phyloP scores from a whole-genome alignment of 2,113 vertebrate genomes.

The Anhinga anhinga region DNA sequence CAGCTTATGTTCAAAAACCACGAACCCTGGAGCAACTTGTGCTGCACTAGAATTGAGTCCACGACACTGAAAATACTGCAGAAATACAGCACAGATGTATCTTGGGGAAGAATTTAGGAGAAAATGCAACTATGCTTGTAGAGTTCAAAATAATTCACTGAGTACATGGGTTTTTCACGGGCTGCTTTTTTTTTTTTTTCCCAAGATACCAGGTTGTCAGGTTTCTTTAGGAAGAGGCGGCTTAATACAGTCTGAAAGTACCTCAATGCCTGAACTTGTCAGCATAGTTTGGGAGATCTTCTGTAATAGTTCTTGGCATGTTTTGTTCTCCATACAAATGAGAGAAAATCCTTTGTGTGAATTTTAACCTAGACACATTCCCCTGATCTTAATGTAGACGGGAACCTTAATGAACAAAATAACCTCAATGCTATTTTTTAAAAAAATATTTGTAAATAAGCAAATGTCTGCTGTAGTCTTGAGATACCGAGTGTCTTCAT shows the following conservation, averaged over 20 bases:
- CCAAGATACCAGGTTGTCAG: conserved; percentile 34
- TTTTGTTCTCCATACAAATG: conserved; percentile 38
- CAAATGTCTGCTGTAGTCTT: not conserved
- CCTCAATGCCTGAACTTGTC: conserved; percentile 39
- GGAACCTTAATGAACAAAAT: not conserved
- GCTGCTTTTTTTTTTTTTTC: not conserved
- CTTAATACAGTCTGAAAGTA: conserved; percentile 50
- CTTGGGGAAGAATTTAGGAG: not conserved
- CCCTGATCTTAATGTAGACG: not conserved
- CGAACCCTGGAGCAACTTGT: not conserved
- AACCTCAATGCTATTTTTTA: not conserved
- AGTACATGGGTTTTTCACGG: not conserved
- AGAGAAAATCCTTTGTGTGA: not conserved
- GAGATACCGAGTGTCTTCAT: not conserved
- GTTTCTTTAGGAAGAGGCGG: conserved; percentile 36
- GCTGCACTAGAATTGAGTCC: not conserved
- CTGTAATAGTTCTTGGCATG: conserved; percentile 50
- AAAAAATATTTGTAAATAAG: not conserved
- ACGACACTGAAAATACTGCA: not conserved
- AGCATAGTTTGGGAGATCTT: conserved; percentile 1
- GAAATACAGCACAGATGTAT: not conserved
- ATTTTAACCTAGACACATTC: not conserved
- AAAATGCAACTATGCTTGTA: not conserved
- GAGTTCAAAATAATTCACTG: not conserved
- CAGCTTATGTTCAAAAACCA: not conserved